Percentiles rank a stretch among this genome's conserved stretches.
Evolutionary conservation across 2,888 invertebrate genomes (phyloP).

Genomic region (Lumbricus terrestris): DNA sequence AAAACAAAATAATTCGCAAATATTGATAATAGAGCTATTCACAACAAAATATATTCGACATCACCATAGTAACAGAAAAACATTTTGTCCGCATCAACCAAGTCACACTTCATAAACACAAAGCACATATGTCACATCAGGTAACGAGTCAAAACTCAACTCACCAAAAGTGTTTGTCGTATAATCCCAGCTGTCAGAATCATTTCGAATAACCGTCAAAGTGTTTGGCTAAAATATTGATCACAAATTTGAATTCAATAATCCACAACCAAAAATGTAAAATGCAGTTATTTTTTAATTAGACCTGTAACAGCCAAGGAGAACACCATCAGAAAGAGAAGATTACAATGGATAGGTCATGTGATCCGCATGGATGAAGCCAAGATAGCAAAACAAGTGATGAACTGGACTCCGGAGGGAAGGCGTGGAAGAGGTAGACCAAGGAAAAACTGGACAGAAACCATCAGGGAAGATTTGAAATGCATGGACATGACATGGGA

Average conservation of each 20-base stretch:
- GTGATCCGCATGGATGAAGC: too few species aligned
- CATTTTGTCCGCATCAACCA: not conserved
- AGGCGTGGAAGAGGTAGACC: too few species aligned
- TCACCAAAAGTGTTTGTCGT: conserved; percentile 61
- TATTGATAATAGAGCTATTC: not conserved
- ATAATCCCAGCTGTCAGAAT: conserved; percentile 96
- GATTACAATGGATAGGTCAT: too few species aligned
- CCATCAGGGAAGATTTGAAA: too few species aligned
- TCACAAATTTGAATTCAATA: not conserved
- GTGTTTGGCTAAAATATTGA: conserved; percentile 80
- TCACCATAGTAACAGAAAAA: not conserved
- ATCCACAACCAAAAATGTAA: not conserved
- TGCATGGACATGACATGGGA: too few species aligned
- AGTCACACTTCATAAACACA: not conserved
- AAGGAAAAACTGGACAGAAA: too few species aligned
- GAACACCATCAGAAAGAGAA: too few species aligned
- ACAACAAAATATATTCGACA: not conserved
- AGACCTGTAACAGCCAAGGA: too few species aligned
- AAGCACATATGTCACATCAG: not conserved
- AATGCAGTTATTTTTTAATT: not conserved
- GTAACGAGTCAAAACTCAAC: not conserved
- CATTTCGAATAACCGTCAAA: conserved; percentile 95
- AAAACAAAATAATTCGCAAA: not conserved
- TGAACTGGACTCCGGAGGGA: too few species aligned
- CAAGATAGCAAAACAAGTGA: too few species aligned